Base-by-base conservation (phyloP, 2,113 vertebrate genomes). In the Oostethus manadensis region DNA sequence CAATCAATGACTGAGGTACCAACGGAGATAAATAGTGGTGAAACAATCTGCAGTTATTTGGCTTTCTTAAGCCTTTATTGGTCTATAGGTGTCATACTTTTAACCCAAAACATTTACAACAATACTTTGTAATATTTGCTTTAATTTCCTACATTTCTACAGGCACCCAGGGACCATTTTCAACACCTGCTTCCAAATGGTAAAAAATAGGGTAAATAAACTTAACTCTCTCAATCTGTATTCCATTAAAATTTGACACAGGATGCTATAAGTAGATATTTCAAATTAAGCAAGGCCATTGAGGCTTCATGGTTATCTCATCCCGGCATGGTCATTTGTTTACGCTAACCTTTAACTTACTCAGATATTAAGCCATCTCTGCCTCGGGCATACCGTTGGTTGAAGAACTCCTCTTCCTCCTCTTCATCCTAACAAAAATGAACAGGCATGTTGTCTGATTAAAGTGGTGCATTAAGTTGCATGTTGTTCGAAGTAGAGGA, bases 301-400 rank as follows among this genome's bases (percentile, higher is more conserved):
- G 29, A 33, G 29, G 29, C 8, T 33, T 33, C 18, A n/a, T 42
- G 57, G 44, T 47, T 35, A 23, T 73, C 40, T 66, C 51, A 53
- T 58, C 44, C 57, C 46, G 21, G 47, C 58, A 57, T 11, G 8
- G 10, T 29, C 3, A 35, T 58, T 38, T 58, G 62, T 17, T 56
- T 23, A 55, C 35, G 2, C 40, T 40, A 55, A 21, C 33, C 18
- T 18, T 55, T 55, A 63, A 98, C 97, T 96, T 92, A 99, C 97
- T 99, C 97, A 16, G 96, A 97, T 92, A 99, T 95, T 40, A 94
- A 91, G 85, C 96, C 96, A 76, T 98, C 97, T 87, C 96, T 94
- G 81, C 95, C 94, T 87, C 98, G 93, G n/a, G 93, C 93, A 0
- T 98, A 94, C 71, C 96, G 94, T 84, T 97, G 94, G 80, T 98